Conservation (phyloP, 2,113 vertebrate species). For the Hirundichthys speculiger region DNA sequence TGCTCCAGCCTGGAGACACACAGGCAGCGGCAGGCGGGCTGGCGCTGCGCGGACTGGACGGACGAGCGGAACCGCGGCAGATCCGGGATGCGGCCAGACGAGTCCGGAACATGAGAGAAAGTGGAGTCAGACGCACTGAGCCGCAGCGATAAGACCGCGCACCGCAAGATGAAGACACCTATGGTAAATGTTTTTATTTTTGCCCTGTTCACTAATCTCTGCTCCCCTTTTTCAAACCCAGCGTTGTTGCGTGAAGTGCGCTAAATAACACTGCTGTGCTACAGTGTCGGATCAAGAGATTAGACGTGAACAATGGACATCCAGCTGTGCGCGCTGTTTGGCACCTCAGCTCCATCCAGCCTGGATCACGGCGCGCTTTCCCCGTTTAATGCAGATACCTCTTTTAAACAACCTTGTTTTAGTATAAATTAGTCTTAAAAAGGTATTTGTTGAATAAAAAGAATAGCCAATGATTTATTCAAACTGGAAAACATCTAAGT, state of each 20-base stretch:
- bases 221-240: conserved; percentile 12
- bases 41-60: conserved; percentile 49
- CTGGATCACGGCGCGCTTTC: neutral
- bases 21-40: conserved; percentile 64
- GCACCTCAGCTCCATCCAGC: conserved; percentile 27
- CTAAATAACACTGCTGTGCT: conserved; percentile 20
- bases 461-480: too few relatives aligned
- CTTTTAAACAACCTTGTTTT: conserved; percentile 3
- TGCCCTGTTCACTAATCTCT: conserved; percentile 11
- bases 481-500: too few relatives aligned
- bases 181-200: conserved; percentile 80
- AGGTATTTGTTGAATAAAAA: neutral
- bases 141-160: conserved; percentile 78
- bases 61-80: conserved; percentile 1
- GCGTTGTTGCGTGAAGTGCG: conserved; percentile 37
- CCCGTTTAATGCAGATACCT: neutral
- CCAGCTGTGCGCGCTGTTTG: conserved; percentile 62
- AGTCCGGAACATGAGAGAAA: conserved; percentile 78
- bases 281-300: conserved; percentile 62
- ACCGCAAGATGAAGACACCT: conserved; percentile 92
- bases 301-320: conserved; percentile 57
- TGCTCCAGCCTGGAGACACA: conserved; percentile 59
- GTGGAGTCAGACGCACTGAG: conserved; percentile 76
- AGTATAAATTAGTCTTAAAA: neutral
- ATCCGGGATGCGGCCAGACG: conserved; percentile 20